Conservation (phyloP, 2,113 vertebrate species). For the Dicrurus megarhynchus region DNA sequence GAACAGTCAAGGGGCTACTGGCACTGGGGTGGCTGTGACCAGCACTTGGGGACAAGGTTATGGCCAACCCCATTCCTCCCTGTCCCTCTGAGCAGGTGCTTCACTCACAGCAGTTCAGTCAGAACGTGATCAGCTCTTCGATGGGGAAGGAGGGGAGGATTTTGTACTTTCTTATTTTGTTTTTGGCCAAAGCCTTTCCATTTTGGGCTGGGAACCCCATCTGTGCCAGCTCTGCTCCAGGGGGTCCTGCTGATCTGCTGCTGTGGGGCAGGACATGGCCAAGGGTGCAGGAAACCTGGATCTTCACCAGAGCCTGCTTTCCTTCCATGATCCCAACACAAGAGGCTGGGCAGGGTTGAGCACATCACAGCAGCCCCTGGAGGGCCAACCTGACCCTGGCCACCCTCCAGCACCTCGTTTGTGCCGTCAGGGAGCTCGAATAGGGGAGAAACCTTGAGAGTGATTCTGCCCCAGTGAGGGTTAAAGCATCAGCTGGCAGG, state of each 20-base stretch:
- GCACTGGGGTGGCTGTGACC: neutral
- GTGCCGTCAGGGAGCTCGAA: neutral
- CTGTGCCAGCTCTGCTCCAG: neutral
- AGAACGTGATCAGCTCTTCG: accelerated
- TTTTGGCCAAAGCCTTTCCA: neutral
- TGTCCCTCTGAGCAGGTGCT: neutral
- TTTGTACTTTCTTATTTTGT: neutral
- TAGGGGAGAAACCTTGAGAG: neutral
- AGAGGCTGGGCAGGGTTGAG: neutral
- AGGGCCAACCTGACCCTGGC: neutral
- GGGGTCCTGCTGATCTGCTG: neutral
- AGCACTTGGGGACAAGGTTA: neutral
- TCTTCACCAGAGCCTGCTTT: neutral
- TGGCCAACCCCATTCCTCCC: neutral
- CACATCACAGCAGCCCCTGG: neutral
- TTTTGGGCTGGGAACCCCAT: neutral
- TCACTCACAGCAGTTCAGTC: neutral
- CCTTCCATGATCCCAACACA: accelerated
- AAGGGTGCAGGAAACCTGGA: neutral
- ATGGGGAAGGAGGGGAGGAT: neutral
- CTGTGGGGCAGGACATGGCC: neutral
- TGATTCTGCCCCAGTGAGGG: neutral
- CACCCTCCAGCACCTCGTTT: accelerated
- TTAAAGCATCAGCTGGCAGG: neutral
- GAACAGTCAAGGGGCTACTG: neutral